These are phyloP conservation scores for Sebastolobus altivelis DNA, from an alignment of 2,797 vertebrate species.

Conservation along the genomic window DNA sequence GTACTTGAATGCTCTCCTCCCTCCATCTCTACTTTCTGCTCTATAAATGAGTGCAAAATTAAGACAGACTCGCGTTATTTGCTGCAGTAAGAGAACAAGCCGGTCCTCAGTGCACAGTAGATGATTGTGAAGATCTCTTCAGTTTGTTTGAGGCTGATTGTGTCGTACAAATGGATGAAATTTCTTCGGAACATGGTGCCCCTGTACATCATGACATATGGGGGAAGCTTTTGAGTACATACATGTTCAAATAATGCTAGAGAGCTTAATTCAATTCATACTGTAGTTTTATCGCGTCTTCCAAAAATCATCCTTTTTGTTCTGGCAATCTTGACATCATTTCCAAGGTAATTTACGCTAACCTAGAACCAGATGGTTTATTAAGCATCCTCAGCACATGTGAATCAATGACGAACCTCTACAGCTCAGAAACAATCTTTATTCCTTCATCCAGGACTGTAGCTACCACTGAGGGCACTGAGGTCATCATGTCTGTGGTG, in stretches of 20 bases:
- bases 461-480: neutral
- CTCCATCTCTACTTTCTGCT: constrained; percentile 4
- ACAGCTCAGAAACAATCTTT: neutral
- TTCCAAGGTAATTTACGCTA: constrained; percentile 5
- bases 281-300: neutral
- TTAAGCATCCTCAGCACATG: constrained; percentile 1
- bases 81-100: neutral
- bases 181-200: neutral
- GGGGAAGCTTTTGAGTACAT: neutral
- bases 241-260: neutral
- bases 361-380: constrained; percentile 31
- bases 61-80: neutral
- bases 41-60: constrained; percentile 8
- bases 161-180: constrained; percentile 5
- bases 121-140: constrained; percentile 20
- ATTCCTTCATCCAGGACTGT: neutral
- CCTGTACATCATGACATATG: neutral
- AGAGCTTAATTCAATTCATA: too few relatives aligned
- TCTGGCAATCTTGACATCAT: constrained; percentile 1
- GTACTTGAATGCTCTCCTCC: neutral
- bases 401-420: neutral
- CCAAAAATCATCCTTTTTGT: neutral
- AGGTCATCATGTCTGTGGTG: neutral
- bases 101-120: neutral
- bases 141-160: constrained; percentile 17